Evolutionary conservation across 2,113 vertebrate genomes (phyloP).

Genomic region (Varanus salvator): DNA sequence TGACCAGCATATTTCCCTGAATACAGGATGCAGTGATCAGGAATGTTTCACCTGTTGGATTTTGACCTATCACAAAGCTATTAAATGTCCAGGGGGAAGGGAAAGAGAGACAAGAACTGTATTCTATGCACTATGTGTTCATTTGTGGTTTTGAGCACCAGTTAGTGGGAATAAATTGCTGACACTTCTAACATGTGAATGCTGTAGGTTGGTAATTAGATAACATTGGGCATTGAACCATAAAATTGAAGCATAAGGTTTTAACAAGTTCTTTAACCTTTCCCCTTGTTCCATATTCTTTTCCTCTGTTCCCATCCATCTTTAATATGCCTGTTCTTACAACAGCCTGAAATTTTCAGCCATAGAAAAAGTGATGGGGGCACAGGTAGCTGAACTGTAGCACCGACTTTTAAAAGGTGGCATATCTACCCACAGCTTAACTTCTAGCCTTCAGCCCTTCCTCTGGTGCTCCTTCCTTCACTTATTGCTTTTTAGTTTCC

Average conservation of each 20-base stretch:
- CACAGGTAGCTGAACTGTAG: background rate
- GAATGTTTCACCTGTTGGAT: background rate
- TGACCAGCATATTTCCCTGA: no score
- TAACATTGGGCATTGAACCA: background rate
- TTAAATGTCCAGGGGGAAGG: background rate
- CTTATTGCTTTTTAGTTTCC: background rate
- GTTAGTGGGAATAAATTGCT: constrained; percentile 26
- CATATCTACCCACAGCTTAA: background rate
- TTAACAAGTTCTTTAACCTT: background rate
- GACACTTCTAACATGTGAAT: background rate
- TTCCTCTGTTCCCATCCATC: background rate
- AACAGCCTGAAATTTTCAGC: background rate
- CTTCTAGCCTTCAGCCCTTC: background rate
- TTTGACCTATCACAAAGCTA: background rate
- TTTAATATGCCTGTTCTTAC: background rate
- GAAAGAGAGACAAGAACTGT: background rate
- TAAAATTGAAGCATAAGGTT: background rate
- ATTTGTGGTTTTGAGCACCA: constrained; percentile 11
- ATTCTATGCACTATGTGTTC: background rate
- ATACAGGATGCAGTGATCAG: background rate
- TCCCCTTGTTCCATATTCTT: background rate
- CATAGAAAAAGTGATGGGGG: background rate
- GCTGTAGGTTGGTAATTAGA: constrained; percentile 14
- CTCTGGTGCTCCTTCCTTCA: background rate
- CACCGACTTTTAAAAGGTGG: background rate